Conservation (phyloP, 1,140 invertebrate genomes). For the Galleria mellonella region DNA sequence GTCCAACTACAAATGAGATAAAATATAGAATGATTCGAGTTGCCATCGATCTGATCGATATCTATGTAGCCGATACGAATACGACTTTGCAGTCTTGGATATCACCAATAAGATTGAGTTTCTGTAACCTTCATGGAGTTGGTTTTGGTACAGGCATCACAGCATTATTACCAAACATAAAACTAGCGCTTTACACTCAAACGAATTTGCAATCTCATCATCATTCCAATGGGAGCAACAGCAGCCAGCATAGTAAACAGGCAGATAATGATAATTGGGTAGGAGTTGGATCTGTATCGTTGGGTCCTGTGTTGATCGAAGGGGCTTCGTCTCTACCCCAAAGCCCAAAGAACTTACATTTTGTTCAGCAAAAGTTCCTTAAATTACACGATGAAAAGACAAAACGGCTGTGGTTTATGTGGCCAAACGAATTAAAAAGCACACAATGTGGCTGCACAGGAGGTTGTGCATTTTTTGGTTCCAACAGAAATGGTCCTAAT, state of each 20-base stretch:
- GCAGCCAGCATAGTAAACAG: constrained; percentile 52
- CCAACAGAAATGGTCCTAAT: constrained; percentile 87
- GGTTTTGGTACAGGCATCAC: constrained; percentile 93
- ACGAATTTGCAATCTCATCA: constrained; percentile 65
- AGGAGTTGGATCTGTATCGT: constrained; percentile 91
- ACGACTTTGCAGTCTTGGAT: constrained; percentile 92
- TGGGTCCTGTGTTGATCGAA: constrained; percentile 95
- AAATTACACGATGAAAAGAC: constrained; percentile 91
- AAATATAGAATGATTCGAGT: constrained; percentile 96
- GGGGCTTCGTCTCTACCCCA: constrained; percentile 88
- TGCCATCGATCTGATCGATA: constrained; percentile 92
- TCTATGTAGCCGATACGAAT: constrained; percentile 92
- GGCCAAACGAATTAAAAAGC: constrained; percentile 82
- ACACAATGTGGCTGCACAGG: constrained; percentile 95
- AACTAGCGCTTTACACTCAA: constrained; percentile 62
- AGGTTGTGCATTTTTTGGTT: constrained; percentile 95
- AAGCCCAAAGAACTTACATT: constrained; percentile 83
- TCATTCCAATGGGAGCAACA: constrained; percentile 52
- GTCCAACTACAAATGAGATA: constrained; percentile 91
- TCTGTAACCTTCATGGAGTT: constrained; percentile 95
- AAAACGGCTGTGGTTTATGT: constrained; percentile 95
- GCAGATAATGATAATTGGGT: constrained; percentile 87
- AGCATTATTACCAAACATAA: constrained; percentile 85
- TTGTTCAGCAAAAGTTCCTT: constrained; percentile 90
- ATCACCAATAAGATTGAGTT: constrained; percentile 89